Percentiles rank a stretch among this genome's conserved stretches.
phyloP scores from a whole-genome alignment of 2,888 invertebrate genomes.

The Epistrophe eligans region DNA sequence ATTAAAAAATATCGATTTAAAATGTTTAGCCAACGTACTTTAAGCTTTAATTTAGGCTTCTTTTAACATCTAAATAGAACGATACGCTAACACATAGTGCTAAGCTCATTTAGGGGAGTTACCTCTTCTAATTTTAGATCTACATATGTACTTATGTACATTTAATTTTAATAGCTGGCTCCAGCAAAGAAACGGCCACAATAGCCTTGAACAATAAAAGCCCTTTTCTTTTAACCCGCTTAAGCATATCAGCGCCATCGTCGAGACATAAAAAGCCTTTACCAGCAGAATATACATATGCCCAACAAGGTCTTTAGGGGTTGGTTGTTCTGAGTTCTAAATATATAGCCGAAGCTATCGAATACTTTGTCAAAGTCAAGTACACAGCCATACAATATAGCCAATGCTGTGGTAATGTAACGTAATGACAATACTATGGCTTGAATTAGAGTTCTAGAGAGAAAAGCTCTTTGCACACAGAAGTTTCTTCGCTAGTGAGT shows the following conservation, averaged over 20 bases:
- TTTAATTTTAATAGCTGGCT: neutral
- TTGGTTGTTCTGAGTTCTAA: constrained; percentile 28
- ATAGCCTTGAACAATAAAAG: constrained; percentile 9
- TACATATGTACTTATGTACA: no score
- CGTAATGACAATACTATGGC: constrained; percentile 4
- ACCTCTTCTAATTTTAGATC: neutral
- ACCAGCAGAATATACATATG: neutral
- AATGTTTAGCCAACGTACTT: neutral
- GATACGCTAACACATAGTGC: neutral
- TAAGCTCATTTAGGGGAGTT: neutral
- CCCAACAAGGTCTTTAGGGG: constrained; percentile 49
- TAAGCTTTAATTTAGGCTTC: neutral
- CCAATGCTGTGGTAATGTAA: constrained; percentile 38
- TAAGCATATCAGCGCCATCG: constrained; percentile 36
- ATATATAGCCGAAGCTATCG: neutral
- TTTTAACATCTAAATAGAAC: neutral
- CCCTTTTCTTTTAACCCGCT: constrained; percentile 15
- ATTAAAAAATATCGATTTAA: neutral
- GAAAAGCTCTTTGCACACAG: constrained; percentile 67
- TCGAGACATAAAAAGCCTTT: constrained; percentile 8
- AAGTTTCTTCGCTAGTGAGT: constrained; percentile 78
- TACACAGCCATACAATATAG: constrained; percentile 9
- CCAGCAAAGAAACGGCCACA: neutral
- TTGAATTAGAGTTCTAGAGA: constrained; percentile 38
- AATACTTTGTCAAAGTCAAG: constrained; percentile 30